Base-by-base conservation (phyloP, 2,113 vertebrate genomes). In the Plotosus lineatus region DNA sequence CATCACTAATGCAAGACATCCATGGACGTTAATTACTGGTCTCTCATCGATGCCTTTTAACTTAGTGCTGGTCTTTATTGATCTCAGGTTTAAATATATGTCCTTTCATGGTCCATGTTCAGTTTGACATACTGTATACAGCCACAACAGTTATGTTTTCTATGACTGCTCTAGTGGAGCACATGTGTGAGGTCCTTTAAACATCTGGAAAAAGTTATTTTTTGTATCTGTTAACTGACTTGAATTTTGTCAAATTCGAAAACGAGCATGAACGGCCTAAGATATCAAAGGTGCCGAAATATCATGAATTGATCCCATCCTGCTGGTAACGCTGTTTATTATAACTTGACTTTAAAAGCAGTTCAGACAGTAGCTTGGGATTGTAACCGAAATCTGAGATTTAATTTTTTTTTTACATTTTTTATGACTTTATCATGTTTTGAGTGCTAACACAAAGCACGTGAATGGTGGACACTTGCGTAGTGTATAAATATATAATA, bases 41-140 rank as follows among this genome's bases (percentile, higher is more conserved):
- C n/a, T 19, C 9, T 44, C 44, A 26, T 68, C 44, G 38, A 26
- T 72, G 44, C 19, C 46, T 73, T 73, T 50, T 28, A 73, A 33
- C 44, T 8, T 73, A 1, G 17, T 33, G 15, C 44, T n/a, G 9
- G 38, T 12, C 11, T 66, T 31, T 8, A 73, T 73, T 73, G 69
- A 33, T 73, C 46, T 51, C 46, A 71, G 42, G n/a, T 21, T 15
- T 72, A 31, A 33, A 51, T 50, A 23, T 51, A 73, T 51, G 46
- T 73, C 46, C 69, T 51, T 51, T 33, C 28, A 73, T 71, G 42
- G 66, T 31, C 26, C 26, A 46, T 73, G 28, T 72, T 72, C 50
- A 33, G 46, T 50, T 51, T 72, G 69, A 44, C 69, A 51, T 72
- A 73, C 69, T 73, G 46, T 73, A 73, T 51, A 73, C 69, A 73